Evolutionary conservation across 2,888 invertebrate genomes (phyloP).

Genomic region (Chromoteleia sp.): DNA sequence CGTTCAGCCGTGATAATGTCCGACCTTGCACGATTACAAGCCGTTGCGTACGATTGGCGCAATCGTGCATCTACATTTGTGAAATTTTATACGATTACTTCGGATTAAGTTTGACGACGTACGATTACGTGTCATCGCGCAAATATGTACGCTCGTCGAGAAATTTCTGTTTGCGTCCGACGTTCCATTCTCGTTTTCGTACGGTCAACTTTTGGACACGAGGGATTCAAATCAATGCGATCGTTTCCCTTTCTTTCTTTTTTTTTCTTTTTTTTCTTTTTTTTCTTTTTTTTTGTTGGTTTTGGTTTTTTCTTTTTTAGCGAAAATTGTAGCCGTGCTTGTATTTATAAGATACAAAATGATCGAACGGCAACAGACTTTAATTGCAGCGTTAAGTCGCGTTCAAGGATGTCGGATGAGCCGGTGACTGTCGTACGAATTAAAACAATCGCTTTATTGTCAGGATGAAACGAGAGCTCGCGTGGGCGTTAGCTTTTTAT

Average conservation of each 20-base stretch:
- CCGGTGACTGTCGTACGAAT: conserved; percentile 48
- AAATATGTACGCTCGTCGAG: not conserved
- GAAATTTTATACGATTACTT: conserved; percentile 36
- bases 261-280: not conserved
- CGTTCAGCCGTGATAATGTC: conserved; percentile 25
- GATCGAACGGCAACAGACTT: conserved; percentile 21
- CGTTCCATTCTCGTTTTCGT: too few species aligned
- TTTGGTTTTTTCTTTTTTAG: not conserved
- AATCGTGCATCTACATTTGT: conserved; percentile 18
- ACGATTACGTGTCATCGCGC: conserved; percentile 28
- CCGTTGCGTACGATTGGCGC: conserved; percentile 22
- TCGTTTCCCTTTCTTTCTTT: not conserved
- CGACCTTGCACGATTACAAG: conserved; percentile 35
- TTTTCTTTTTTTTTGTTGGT: too few species aligned
- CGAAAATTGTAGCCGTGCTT: not conserved
- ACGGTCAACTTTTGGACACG: too few species aligned
- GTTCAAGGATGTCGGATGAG: conserved; percentile 60
- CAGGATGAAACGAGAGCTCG: conserved; percentile 64
- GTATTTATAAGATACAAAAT: too few species aligned
- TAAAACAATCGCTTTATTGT: conserved; percentile 69
- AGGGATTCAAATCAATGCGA: conserved; percentile 40
- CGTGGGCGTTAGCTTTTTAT: conserved; percentile 69
- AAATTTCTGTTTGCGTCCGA: too few species aligned
- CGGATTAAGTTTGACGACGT: conserved; percentile 41
- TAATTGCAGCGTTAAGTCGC: conserved; percentile 60